Percentiles rank a stretch among this genome's conserved stretches.
phyloP scores from a whole-genome alignment of 2,888 invertebrate species.

The Acanthosepion pharaonis region DNA sequence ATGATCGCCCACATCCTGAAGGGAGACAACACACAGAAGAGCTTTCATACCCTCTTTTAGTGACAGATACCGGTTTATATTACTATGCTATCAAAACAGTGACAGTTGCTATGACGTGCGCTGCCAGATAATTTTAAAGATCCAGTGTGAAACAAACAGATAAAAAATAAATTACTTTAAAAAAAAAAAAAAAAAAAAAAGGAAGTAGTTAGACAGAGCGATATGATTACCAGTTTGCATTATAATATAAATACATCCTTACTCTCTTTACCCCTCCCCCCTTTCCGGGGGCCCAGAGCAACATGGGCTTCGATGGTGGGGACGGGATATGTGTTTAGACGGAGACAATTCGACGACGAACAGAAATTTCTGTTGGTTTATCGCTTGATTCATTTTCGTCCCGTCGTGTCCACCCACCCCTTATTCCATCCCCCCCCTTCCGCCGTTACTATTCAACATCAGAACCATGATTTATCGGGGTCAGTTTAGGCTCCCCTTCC shows the following conservation, averaged over 20 bases:
- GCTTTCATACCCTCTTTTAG: too few species aligned
- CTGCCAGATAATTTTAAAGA: too few species aligned
- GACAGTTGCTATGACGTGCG: too few species aligned
- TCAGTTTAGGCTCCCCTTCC: conserved; percentile 50
- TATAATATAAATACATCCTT: neutral
- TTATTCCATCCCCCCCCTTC: conserved; percentile 36
- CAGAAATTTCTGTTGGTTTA: conserved; percentile 38
- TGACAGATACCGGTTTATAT: too few species aligned
- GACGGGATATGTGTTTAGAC: neutral
- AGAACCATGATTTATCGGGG: conserved; percentile 53
- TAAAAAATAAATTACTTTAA: too few species aligned
- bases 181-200: neutral
- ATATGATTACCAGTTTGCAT: too few species aligned
- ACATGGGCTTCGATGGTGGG: neutral
- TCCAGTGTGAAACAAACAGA: too few species aligned
- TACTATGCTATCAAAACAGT: too few species aligned
- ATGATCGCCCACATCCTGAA: too few species aligned
- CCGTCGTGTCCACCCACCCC: conserved; percentile 48
- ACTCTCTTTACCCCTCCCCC: neutral
- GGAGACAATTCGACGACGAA: neutral
- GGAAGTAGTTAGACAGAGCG: neutral
- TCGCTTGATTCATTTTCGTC: conserved; percentile 47
- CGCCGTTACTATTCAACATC: conserved; percentile 49
- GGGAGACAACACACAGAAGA: too few species aligned
- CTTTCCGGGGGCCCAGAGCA: neutral